phyloP scores from a whole-genome alignment of 2,797 vertebrate genomes.

The Falco peregrinus region DNA sequence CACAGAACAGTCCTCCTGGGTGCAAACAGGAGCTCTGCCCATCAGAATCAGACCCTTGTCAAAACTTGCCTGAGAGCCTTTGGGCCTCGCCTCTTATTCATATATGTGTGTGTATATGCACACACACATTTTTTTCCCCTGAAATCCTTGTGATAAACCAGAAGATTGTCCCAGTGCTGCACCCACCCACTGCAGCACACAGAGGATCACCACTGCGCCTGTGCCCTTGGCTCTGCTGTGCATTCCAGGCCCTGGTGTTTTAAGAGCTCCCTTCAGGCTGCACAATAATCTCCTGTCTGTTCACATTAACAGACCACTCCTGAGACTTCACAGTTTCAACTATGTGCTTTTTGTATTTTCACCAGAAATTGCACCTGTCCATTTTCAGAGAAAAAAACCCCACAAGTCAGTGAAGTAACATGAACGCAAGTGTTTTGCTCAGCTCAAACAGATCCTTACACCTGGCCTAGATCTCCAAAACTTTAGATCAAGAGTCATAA shows the following conservation, averaged over 20 bases:
- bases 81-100: background rate
- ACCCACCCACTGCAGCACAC: background rate
- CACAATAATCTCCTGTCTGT: background rate
- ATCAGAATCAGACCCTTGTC: background rate
- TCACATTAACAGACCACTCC: conserved; percentile 1
- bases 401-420: background rate
- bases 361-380: background rate
- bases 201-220: background rate
- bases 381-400: background rate
- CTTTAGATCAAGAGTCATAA: background rate
- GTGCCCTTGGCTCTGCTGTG: background rate
- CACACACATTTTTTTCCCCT: background rate
- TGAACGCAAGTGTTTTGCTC: background rate
- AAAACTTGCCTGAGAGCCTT: background rate
- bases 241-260: background rate
- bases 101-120: accelerated
- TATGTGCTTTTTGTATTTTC: background rate
- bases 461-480: background rate
- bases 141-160: background rate
- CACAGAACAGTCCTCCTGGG: background rate
- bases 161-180: background rate
- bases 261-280: background rate
- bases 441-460: background rate
- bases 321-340: background rate
- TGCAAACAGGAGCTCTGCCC: background rate